Evolutionary conservation across 2,797 vertebrate species (phyloP).

Genomic region (Buphagus erythrorhynchus): DNA sequence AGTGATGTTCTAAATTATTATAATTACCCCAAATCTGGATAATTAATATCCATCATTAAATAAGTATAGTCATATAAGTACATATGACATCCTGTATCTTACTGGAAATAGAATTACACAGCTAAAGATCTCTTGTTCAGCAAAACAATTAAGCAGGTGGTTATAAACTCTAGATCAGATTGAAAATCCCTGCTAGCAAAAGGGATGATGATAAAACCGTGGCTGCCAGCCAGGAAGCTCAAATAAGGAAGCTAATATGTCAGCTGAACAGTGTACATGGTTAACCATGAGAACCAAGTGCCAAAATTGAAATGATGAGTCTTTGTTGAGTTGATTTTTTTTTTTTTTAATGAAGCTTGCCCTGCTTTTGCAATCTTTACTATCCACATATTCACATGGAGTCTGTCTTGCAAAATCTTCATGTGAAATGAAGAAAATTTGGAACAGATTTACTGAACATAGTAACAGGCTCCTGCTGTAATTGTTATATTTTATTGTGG

Average conservation of each 20-base stretch:
- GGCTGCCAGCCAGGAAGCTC: constrained; percentile 22
- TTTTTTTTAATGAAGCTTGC: background rate
- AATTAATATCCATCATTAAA: background rate
- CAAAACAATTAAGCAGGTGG: background rate
- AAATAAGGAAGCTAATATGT: constrained; percentile 8
- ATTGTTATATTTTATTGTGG: background rate
- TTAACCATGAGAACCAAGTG: background rate
- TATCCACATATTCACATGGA: background rate
- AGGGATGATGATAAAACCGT: background rate
- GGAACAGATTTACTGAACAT: background rate
- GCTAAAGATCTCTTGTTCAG: background rate
- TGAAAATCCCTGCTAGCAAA: constrained; percentile 11
- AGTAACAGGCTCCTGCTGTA: background rate
- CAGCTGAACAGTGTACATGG: background rate
- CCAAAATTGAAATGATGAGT: background rate
- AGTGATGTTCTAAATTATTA: background rate
- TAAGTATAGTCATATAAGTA: background rate
- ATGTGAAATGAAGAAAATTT: background rate
- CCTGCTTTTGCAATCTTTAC: background rate
- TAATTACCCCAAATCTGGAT: background rate
- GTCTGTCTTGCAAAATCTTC: background rate
- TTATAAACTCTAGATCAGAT: constrained; percentile 19
- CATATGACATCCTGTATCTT: background rate
- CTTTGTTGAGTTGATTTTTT: background rate
- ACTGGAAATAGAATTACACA: background rate